Percentiles rank a stretch among this genome's conserved stretches.
These are phyloP conservation scores for Thecophora atra DNA, from an alignment of 2,888 invertebrate genomes.

Conservation along the genomic window DNA sequence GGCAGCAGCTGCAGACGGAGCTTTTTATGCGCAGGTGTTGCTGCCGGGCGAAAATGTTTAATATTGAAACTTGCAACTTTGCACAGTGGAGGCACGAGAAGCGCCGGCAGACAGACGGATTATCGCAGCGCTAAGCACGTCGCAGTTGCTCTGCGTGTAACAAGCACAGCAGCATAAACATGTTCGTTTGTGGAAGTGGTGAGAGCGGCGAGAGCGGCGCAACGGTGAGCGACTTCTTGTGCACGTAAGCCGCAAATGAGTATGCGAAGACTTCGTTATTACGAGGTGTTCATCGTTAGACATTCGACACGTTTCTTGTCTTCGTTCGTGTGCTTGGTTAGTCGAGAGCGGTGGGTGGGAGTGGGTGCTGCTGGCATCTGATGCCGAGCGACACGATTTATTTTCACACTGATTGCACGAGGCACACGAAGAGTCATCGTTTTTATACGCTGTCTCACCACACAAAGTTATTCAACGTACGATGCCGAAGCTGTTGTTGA, in stretches of 20 bases:
- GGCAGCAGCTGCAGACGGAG: slow-evolving; percentile 11
- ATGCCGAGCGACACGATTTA: slow-evolving; percentile 18
- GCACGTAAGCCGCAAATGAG: slow-evolving; percentile 1
- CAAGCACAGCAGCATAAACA: slow-evolving; percentile 17
- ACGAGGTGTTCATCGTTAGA: slow-evolving; percentile 25
- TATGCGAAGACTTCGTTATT: slow-evolving; percentile 11
- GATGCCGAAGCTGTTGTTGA: not conserved
- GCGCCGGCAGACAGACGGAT: slow-evolving; percentile 12
- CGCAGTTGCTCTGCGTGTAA: not conserved
- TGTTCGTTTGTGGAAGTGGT: too few species aligned
- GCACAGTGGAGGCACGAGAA: slow-evolving; percentile 12
- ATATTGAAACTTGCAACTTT: slow-evolving; percentile 29
- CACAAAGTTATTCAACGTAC: not conserved
- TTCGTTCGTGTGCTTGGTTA: not conserved
- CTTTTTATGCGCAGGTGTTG: slow-evolving; percentile 23
- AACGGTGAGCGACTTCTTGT: slow-evolving; percentile 21
- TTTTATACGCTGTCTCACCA: not conserved
- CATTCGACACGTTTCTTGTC: slow-evolving; percentile 30
- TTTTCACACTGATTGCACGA: slow-evolving; percentile 11
- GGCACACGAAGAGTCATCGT: slow-evolving; percentile 2
- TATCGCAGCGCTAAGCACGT: not conserved
- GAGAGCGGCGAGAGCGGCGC: too few species aligned
- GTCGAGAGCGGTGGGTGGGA: not conserved
- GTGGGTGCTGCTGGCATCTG: not conserved
- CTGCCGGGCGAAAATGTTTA: slow-evolving; percentile 21